Base-by-base conservation (phyloP, 1,140 invertebrate genomes). In the Neotoxoptera formosana region DNA sequence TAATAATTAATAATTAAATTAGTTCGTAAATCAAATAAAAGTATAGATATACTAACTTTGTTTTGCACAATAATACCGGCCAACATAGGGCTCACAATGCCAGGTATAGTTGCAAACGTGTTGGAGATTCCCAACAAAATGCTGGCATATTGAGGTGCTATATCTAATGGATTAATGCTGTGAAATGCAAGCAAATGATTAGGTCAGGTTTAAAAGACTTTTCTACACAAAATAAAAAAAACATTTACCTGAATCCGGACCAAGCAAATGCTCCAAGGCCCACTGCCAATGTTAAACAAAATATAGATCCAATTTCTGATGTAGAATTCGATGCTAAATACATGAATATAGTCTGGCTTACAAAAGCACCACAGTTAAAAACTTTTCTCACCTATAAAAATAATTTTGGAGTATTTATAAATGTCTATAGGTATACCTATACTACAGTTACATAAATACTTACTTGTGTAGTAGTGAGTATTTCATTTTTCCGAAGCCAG, bases 51-150 rank as follows among this genome's bases (percentile, higher is more conserved):
- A 83, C 94, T 95, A 95, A 97, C 97, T 95, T 96, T 96, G 94
- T 97, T 95, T 94, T 96, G 96, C 4, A 98, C 97, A 86, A 99
- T 97, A 91, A 96, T 96, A 45, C 98, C 97, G 6, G 97, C 97
- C 25, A 99, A 95, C 14, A 96, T 95, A 0, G 98, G 98, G 95
- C 97, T 98, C 14, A 98, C 95, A 94, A 99, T 98, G 45, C 98
- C 98, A 67, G 98, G 98, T 94, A 99, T 95, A 1, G 98, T 98
- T 1, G 97, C 98, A 94, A 99, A 96, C 1, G 98, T 98, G 95
- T 98, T 98, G 7, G 97, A 97, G 48, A 99, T 96, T 6, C 98
- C 98, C 97, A 98, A 98, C 51, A 98, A 95, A 8, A 98, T 96
- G 94, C 97, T 97, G 2, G 97, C 97, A 95, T 97, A 97, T 94